Conservation (phyloP, 2,113 vertebrate species). For the Octodon degus region DNA sequence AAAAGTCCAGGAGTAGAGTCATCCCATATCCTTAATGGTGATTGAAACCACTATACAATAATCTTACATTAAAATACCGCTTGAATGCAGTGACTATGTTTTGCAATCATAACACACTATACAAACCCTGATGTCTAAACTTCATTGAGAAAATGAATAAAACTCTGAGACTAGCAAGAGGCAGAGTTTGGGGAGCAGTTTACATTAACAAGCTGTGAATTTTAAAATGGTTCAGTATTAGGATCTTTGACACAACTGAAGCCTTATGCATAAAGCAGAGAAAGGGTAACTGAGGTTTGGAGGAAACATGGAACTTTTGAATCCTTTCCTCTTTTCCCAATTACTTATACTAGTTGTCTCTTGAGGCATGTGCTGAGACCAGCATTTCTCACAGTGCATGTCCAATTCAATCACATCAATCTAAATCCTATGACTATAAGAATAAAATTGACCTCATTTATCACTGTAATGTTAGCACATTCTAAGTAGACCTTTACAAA, state of each 20-base stretch:
- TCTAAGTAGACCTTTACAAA: neutral
- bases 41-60: neutral
- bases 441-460: neutral
- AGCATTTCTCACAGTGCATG: neutral
- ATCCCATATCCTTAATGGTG: neutral
- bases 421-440: neutral
- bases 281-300: neutral
- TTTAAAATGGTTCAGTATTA: neutral
- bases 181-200: neutral
- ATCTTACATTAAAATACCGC: neutral
- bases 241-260: neutral
- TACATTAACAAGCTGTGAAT: neutral
- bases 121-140: neutral
- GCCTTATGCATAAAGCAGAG: neutral
- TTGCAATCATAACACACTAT: constrained; percentile 2
- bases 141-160: neutral
- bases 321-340: neutral
- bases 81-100: neutral
- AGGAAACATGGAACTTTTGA: neutral
- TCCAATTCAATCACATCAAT: neutral
- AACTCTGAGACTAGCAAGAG: neutral
- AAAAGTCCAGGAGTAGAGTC: neutral
- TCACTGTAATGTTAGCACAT: neutral
- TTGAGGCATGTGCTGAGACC: neutral
- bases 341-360: neutral